Conservation (phyloP, 2,113 vertebrate species). For the Chaetops frenatus region DNA sequence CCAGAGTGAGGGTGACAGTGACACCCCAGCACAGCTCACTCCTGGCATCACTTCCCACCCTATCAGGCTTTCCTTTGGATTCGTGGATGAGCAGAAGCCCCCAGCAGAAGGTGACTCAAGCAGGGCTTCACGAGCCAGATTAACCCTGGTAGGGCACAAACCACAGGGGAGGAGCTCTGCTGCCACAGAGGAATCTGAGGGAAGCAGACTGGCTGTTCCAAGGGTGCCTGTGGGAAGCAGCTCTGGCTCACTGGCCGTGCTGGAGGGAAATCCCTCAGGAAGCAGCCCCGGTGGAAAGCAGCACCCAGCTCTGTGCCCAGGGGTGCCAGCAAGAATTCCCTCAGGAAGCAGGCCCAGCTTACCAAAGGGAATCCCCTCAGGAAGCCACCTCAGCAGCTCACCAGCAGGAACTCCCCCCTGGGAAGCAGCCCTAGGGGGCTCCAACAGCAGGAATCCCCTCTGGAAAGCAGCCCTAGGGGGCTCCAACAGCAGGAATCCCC, state of each 20-base stretch:
- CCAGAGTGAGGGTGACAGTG: rapidly evolving
- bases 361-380: rapidly evolving
- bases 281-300: not conserved
- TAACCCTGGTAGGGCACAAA: rapidly evolving
- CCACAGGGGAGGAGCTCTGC: not conserved
- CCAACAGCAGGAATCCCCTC: not conserved
- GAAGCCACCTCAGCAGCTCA: too few species aligned
- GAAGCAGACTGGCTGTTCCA: not conserved
- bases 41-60: not conserved
- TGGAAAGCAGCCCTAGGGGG: not conserved
- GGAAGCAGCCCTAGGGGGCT: not conserved
- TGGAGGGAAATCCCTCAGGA: not conserved
- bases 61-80: not conserved
- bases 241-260: not conserved
- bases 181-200: not conserved
- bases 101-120: not conserved
- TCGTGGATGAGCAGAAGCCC: not conserved
- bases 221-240: not conserved
- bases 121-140: rapidly evolving
- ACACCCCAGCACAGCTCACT: rapidly evolving
- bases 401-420: rapidly evolving
- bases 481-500: not conserved
- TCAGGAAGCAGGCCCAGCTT: too few species aligned
- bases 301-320: not conserved
- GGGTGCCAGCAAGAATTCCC: not conserved